A percentile compares a stretch with the other conserved stretches of the same genome.
Evolutionary conservation across 1,140 invertebrate genomes (phyloP).

Genomic region (Trissolcus basalis): DNA sequence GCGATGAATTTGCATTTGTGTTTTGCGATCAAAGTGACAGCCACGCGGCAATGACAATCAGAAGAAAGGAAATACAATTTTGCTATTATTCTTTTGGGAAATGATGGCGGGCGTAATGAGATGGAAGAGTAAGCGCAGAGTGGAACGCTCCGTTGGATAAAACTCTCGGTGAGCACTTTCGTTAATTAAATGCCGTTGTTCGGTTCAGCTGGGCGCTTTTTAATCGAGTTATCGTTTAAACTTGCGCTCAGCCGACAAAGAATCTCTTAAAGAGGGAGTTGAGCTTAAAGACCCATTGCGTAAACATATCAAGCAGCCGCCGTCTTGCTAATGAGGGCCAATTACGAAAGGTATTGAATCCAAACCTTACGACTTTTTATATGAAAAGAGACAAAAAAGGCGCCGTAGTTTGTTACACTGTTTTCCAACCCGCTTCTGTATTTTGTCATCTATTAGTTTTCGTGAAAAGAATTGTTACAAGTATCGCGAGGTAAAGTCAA

Average conservation of each 20-base stretch:
- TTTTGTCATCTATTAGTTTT: too few relatives aligned
- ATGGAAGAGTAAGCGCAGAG: slow-evolving; percentile 54
- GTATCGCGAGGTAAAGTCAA: too few relatives aligned
- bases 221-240: slow-evolving; percentile 74
- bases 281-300: slow-evolving; percentile 64
- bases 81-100: slow-evolving; percentile 58
- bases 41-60: slow-evolving; percentile 18
- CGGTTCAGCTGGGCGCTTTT: slow-evolving; percentile 69
- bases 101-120: slow-evolving; percentile 51
- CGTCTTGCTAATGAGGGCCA: slow-evolving; percentile 68
- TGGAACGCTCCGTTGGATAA: slow-evolving; percentile 56
- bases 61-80: slow-evolving; percentile 54
- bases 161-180: slow-evolving; percentile 70
- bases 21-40: too few relatives aligned
- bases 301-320: slow-evolving; percentile 68
- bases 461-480: too few relatives aligned
- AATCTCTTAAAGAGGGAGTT: slow-evolving; percentile 60
- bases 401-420: not conserved
- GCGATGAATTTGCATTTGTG: too few relatives aligned
- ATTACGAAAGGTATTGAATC: slow-evolving; percentile 61
- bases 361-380: slow-evolving; percentile 35
- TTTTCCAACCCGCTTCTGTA: not conserved
- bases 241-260: slow-evolving; percentile 63
- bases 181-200: slow-evolving; percentile 74
- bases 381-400: slow-evolving; percentile 1